Conservation (phyloP, 2,113 vertebrate species). For the Dinomys branickii region DNA sequence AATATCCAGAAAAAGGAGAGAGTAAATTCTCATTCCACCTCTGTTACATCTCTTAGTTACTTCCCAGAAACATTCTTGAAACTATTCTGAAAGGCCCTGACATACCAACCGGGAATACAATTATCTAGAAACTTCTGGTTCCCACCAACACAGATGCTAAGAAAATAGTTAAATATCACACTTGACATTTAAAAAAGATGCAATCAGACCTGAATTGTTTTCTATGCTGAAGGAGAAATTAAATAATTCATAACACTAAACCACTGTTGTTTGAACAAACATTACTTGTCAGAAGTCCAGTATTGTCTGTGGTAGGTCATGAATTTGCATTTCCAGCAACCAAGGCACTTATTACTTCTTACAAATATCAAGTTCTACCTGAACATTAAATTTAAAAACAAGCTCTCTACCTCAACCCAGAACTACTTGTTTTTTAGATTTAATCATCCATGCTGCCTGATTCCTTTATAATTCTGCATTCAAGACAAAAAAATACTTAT, state of each 20-base stretch:
- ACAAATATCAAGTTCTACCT: not conserved
- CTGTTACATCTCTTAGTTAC: too few relatives aligned
- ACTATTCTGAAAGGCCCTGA: not conserved
- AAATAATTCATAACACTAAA: slow-evolving; percentile 79
- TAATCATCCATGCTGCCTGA: not conserved
- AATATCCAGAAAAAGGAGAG: not conserved
- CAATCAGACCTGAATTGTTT: slow-evolving; percentile 56
- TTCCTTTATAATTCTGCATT: not conserved
- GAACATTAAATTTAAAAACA: not conserved
- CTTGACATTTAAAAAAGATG: slow-evolving; percentile 68
- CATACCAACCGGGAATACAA: not conserved
- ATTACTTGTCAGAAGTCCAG: slow-evolving; percentile 35
- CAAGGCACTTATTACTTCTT: slow-evolving; percentile 39
- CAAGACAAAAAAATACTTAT: not conserved
- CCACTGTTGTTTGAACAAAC: slow-evolving; percentile 70
- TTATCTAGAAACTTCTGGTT: not conserved
- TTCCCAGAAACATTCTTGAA: not conserved
- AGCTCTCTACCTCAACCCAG: not conserved
- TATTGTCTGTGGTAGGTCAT: slow-evolving; percentile 5
- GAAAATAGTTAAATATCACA: slow-evolving; percentile 44
- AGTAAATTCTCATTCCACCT: not conserved
- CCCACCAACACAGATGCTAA: not conserved
- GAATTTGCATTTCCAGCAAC: slow-evolving; percentile 46
- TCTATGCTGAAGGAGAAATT: slow-evolving; percentile 64
- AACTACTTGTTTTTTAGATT: not conserved